Evolutionary conservation across 2,888 invertebrate species (phyloP).

Genomic region (Gryllus longicercus): DNA sequence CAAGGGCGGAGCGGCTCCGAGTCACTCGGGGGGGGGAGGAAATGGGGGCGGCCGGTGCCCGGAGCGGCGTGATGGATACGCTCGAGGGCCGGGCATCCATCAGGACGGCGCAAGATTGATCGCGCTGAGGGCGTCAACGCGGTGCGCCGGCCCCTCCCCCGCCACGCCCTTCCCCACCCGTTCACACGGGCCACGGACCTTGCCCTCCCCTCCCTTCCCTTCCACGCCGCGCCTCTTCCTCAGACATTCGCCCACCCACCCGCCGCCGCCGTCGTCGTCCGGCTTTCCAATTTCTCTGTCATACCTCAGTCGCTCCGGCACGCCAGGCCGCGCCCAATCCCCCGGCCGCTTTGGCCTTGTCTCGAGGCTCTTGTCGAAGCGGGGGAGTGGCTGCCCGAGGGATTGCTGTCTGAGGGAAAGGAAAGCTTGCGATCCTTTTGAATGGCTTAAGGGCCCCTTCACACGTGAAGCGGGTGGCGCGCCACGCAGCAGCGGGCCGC

Average conservation of each 20-base stretch:
- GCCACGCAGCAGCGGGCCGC: no score
- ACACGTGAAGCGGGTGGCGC: no score
- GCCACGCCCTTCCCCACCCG: neutral
- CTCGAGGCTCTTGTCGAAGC: no score
- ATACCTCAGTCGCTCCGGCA: neutral
- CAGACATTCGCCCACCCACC: neutral
- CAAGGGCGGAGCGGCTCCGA: no score
- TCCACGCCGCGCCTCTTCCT: neutral
- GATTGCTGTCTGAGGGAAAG: no score
- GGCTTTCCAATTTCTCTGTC: neutral
- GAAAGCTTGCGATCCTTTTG: no score
- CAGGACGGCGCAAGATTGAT: slow-evolving; percentile 18
- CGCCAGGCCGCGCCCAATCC: no score
- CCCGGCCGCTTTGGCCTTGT: no score
- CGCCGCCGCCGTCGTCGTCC: neutral
- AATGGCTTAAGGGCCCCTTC: no score
- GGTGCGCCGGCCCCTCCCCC: neutral
- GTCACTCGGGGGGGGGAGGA: no score
- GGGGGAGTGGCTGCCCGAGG: no score
- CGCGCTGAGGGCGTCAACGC: neutral
- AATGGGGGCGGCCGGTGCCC: neutral
- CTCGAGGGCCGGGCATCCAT: slow-evolving; percentile 18
- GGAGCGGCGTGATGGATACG: neutral
- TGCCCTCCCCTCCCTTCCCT: neutral
- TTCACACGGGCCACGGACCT: neutral